Percentiles rank a stretch among this genome's conserved stretches.
Evolutionary conservation across 2,797 vertebrate species (phyloP).

Genomic region (Coregonus ussuriensis): DNA sequence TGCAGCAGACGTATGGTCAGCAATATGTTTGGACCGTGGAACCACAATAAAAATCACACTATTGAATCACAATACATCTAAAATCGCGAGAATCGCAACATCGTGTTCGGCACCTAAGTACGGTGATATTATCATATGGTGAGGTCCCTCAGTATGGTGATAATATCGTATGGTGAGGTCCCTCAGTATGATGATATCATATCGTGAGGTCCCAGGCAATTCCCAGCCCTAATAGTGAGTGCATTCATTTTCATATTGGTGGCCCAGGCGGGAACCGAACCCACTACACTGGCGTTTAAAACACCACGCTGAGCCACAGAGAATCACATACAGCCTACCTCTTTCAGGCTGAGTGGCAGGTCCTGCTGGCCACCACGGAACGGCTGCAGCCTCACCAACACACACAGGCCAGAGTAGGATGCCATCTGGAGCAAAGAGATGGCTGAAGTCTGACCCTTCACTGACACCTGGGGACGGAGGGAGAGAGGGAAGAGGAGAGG

Average conservation of each 20-base stretch:
- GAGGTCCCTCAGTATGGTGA: too few relatives aligned
- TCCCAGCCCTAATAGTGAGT: too few relatives aligned
- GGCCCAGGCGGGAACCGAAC: not conserved
- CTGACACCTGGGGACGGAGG: conserved; percentile 79
- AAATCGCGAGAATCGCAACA: too few relatives aligned
- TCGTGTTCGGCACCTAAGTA: too few relatives aligned
- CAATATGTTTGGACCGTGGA: too few relatives aligned
- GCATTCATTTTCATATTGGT: not conserved
- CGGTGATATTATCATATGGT: too few relatives aligned
- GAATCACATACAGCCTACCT: not conserved
- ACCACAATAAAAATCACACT: too few relatives aligned
- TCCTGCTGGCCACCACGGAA: conserved; percentile 70
- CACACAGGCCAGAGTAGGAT: conserved; percentile 84
- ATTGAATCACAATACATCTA: too few relatives aligned
- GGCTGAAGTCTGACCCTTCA: conserved; percentile 79
- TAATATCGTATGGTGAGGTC: too few relatives aligned
- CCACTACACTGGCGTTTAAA: not conserved
- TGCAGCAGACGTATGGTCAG: too few relatives aligned
- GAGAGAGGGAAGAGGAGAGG: not conserved
- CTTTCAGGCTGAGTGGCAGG: conserved; percentile 78
- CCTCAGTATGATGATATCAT: too few relatives aligned
- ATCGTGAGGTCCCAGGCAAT: too few relatives aligned
- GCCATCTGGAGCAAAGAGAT: conserved; percentile 93
- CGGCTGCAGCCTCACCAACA: conserved; percentile 84
- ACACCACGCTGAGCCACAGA: not conserved